Conservation (phyloP, 2,797 vertebrate genomes). For the Echiichthys vipera region DNA sequence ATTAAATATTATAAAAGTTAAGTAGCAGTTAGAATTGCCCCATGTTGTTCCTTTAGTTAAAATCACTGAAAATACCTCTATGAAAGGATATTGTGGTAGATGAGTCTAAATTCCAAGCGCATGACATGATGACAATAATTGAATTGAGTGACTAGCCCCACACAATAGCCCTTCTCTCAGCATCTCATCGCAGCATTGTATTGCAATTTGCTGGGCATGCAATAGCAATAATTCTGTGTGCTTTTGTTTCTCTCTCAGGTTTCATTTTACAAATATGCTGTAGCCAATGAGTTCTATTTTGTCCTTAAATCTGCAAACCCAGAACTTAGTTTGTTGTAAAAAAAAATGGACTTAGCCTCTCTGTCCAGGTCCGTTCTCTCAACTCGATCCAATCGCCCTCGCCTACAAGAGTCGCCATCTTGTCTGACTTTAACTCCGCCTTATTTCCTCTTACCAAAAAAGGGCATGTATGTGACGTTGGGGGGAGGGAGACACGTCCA, state of each 20-base stretch:
- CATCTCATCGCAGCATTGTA: not conserved
- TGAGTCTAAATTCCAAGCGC: conserved; percentile 5
- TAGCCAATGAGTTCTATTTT: not conserved
- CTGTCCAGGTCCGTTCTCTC: too few relatives aligned
- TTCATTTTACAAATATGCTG: not conserved
- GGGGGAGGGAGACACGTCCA: too few relatives aligned
- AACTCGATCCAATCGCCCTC: too few relatives aligned
- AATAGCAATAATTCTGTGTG: not conserved
- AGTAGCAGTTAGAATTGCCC: not conserved
- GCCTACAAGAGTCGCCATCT: too few relatives aligned
- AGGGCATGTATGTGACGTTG: too few relatives aligned
- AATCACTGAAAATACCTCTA: not conserved
- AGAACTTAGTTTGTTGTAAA: too few relatives aligned
- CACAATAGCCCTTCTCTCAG: not conserved
- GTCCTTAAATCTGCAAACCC: too few relatives aligned
- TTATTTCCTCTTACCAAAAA: too few relatives aligned
- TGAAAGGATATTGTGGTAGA: not conserved
- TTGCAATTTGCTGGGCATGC: not conserved
- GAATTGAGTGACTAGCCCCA: not conserved
- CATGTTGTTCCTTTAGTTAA: fast-evolving
- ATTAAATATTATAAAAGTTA: not conserved
- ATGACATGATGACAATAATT: too few relatives aligned
- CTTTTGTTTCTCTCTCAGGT: not conserved
- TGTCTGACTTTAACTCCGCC: too few relatives aligned
- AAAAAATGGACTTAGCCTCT: too few relatives aligned